Evolutionary conservation across 2,113 vertebrate species (phyloP), one percentile per base, ranked within the genome.

Genomic region (Protomyctophum bolini): DNA sequence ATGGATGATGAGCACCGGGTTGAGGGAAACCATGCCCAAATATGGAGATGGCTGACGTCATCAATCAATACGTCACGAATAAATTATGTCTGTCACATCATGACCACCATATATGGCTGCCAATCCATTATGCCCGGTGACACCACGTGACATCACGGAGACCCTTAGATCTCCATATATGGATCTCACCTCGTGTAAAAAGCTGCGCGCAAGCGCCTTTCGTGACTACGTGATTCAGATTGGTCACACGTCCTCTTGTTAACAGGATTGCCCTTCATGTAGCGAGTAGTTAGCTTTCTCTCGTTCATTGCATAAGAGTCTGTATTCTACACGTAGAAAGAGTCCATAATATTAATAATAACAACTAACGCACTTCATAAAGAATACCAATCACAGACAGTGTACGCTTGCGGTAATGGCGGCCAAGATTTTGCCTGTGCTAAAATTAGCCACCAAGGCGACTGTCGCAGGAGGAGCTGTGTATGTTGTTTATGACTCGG

Each of bases 401-500:
- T 4, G 54, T 6, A 56, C 61, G 11, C 10, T 21, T 56, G 50
- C 56, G 60, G 83, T 2, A 45, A 96, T 95, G 94, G 93, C 94
- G 7, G 77, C 91, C 46, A 88, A 76, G 70, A 70, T 95, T 29
- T 70, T 93, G 6, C 94, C 93, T 1, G 67, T 92, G 0, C 8
- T 92, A 14, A 94, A 92, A 83, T 88, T 98, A 49, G 85, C 94
- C 71, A 86, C 95, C 73, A 99, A 98, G 86, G 91, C 94, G 73
- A 87, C 93, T 49, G 86, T 99, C 73, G 96, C 95, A 3, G 97
- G 97, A 79, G 95, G 94, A 12, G 94, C 96, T 0, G 73, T 98
- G 0, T 98, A 96, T 0, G 82, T 97, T 7, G 95, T 90, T 0
- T 96, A 92, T 0, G 94, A 96, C 72, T 95, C 95, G 9, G 95